Conservation (phyloP, 1,140 invertebrate species). For the Pygmarrhopalites habei region DNA sequence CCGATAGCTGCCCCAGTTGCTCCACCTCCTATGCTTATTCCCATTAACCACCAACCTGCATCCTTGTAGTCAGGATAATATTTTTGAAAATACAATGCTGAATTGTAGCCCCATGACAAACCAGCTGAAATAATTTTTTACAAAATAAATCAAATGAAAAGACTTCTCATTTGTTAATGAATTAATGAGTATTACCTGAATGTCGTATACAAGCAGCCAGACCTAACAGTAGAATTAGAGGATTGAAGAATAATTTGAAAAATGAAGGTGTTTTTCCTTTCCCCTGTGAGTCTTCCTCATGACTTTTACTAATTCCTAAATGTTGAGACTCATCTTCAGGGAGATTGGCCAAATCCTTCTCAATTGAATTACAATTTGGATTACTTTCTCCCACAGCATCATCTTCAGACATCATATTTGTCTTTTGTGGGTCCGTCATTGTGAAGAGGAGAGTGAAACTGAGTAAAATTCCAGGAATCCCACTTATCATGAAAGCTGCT, state of each 20-base stretch:
- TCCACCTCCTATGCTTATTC: constrained; percentile 76
- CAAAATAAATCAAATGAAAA: too few species aligned
- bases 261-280: constrained; percentile 44
- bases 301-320: constrained; percentile 37
- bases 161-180: constrained; percentile 8
- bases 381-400: constrained; percentile 19
- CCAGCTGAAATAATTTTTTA: constrained; percentile 55
- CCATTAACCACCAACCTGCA: constrained; percentile 80
- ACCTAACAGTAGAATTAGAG: constrained; percentile 70
- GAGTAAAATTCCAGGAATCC: constrained; percentile 69
- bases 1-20: constrained; percentile 75
- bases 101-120: constrained; percentile 83
- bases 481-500: constrained; percentile 74
- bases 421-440: constrained; percentile 63
- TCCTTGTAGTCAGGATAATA: constrained; percentile 76
- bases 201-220: constrained; percentile 82
- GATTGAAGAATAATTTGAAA: constrained; percentile 51
- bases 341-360: not conserved
- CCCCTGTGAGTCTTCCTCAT: constrained; percentile 48
- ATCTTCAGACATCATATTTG: constrained; percentile 42
- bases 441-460: constrained; percentile 65
- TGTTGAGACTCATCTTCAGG: not conserved
- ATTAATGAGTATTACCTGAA: constrained; percentile 54
- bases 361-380: not conserved
- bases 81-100: constrained; percentile 75